Conservation (phyloP, 2,888 invertebrate species). For the Agonopterix alstromeriana region DNA sequence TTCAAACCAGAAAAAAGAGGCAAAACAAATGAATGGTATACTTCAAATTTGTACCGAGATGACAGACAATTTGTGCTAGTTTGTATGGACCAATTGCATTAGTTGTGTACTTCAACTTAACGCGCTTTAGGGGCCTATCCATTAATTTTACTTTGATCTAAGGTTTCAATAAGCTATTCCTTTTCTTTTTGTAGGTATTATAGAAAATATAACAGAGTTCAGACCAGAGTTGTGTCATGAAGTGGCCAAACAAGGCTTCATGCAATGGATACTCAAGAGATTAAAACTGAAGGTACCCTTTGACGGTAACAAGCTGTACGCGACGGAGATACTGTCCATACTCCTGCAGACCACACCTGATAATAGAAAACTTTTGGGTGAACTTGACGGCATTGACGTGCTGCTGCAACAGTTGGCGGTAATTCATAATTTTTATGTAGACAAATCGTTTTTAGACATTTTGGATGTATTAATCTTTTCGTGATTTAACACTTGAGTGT, state of each 20-base stretch:
- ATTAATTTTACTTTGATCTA: too few species aligned
- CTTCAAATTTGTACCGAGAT: too few species aligned
- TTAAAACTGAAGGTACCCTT: constrained; percentile 92
- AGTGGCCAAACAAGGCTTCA: constrained; percentile 92
- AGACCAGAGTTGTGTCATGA: constrained; percentile 89
- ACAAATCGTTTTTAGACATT: too few species aligned
- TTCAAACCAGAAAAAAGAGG: too few species aligned
- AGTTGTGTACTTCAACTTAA: too few species aligned
- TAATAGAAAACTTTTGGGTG: constrained; percentile 89
- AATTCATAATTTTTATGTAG: constrained; percentile 17
- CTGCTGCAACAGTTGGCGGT: constrained; percentile 95
- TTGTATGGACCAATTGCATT: too few species aligned
- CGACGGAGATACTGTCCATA: constrained; percentile 97
- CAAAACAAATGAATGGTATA: too few species aligned
- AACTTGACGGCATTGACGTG: constrained; percentile 96
- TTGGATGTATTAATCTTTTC: too few species aligned
- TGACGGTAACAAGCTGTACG: constrained; percentile 96
- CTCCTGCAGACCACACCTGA: constrained; percentile 92
- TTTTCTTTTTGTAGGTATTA: constrained; percentile 78
- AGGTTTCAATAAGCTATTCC: too few species aligned
- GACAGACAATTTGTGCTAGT: too few species aligned
- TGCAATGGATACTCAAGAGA: constrained; percentile 94
- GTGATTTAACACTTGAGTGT: too few species aligned
- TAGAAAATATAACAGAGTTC: constrained; percentile 97
- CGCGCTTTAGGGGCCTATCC: too few species aligned